Evolutionary conservation across 2,888 invertebrate genomes (phyloP).

Genomic region (Amiota communis): DNA sequence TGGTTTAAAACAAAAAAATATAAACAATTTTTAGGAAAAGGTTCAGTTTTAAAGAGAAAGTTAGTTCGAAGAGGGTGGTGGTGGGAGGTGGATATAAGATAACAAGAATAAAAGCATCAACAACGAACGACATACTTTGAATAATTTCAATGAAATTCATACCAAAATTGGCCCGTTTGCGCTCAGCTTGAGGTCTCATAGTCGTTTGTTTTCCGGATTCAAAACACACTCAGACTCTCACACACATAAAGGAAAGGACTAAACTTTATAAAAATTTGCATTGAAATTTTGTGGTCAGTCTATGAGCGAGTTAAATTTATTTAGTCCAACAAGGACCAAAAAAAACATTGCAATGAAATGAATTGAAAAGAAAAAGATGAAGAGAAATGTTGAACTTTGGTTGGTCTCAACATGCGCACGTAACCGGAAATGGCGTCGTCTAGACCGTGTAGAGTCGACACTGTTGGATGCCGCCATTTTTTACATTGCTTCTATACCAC

Average conservation of each 20-base stretch:
- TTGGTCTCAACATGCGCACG: conserved; percentile 45
- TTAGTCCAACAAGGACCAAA: not conserved
- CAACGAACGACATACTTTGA: conserved; percentile 22
- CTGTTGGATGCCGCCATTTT: conserved; percentile 3
- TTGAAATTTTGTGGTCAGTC: conserved; percentile 15
- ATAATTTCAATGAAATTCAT: conserved; percentile 24
- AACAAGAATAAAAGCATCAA: conserved; percentile 28
- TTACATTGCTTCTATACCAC: no score
- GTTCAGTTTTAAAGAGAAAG: no score
- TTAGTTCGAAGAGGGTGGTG: not conserved
- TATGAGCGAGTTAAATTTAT: conserved; percentile 12
- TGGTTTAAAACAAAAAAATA: conserved; percentile 12
- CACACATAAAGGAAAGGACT: not conserved
- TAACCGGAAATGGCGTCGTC: conserved; percentile 59
- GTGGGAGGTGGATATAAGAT: conserved; percentile 2
- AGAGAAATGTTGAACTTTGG: conserved; percentile 31
- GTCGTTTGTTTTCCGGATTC: not conserved
- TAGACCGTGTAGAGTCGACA: conserved; percentile 16
- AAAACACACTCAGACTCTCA: no score
- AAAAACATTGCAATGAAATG: conserved; percentile 26
- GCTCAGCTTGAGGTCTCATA: conserved; percentile 7
- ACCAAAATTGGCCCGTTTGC: conserved; percentile 26
- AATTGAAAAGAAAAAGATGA: conserved; percentile 23
- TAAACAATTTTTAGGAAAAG: conserved; percentile 7
- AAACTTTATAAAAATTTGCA: conserved; percentile 20